Conservation (phyloP, 1,140 invertebrate genomes). For the Cyclina sinensis region DNA sequence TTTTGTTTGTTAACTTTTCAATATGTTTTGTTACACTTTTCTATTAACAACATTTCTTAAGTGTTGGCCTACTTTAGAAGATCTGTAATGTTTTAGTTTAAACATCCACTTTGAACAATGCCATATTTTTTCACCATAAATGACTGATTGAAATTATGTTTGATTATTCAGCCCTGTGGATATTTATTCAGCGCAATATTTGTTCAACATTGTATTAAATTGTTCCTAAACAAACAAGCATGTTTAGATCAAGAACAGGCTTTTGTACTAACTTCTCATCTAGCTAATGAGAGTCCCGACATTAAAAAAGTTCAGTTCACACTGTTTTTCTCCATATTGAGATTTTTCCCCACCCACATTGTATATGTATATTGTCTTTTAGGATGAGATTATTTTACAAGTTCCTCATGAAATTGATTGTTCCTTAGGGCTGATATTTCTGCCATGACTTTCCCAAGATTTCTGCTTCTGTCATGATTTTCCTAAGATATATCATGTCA, state of each 20-base stretch:
- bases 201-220: constrained; percentile 64
- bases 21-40: constrained; percentile 67
- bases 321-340: no score
- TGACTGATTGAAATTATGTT: constrained; percentile 70
- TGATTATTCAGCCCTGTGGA: constrained; percentile 41
- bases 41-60: constrained; percentile 50
- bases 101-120: constrained; percentile 67
- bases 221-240: constrained; percentile 57
- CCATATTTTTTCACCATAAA: constrained; percentile 66
- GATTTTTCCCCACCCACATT: no score
- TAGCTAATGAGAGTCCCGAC: constrained; percentile 29
- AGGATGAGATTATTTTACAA: no score
- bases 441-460: no score
- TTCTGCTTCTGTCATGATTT: no score
- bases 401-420: no score
- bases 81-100: constrained; percentile 62
- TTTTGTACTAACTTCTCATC: constrained; percentile 35
- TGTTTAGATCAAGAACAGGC: constrained; percentile 59
- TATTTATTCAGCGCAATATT: constrained; percentile 66
- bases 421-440: no score
- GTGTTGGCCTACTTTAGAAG: constrained; percentile 38
- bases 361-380: no score
- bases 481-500: no score
- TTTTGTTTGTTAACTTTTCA: constrained; percentile 67
- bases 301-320: no score